Evolutionary conservation across 1,140 invertebrate species (phyloP), one percentile per base, ranked within the genome.

Genomic region (Drepana arcuata): DNA sequence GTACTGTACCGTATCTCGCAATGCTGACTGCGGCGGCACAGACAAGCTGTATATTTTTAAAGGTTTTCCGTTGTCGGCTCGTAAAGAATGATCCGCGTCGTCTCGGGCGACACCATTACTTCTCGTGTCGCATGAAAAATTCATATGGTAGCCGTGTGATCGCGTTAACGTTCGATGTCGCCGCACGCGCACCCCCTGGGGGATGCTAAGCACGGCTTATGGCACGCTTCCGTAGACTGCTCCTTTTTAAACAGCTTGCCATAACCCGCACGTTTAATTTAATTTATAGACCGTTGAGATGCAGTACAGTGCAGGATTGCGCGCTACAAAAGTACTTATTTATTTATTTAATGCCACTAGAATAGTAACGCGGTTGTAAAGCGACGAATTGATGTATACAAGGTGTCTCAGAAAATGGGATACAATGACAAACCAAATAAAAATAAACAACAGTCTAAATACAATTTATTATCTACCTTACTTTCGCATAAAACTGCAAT

Each of bases 41-140:
- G 48, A 60, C 51, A 66, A 54, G 61, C 39, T 48, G 41, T 74
- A 67, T 74, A 68, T 73, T 59, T 67, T 69, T 72, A 71, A 69
- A 66, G 51, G 51, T 66, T 60, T 59, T 9, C 52, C 45, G 61
- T 64, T 70, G 63, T 74, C 64, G 53, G 50, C 54, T 78, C 73
- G 73, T 81, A 78, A 81, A 81, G 72, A 81, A 77, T 78, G 73
- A 81, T 73, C 64, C 68, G 54, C 67, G 53, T 30, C 49, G 70
- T 77, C 65, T 71, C 57, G 41, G 41, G 66, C 66, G 64, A 57
- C 58, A 71, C 69, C 67, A 77, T 71, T 73, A 73, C 59, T 73
- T 44, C 48, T 69, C 27, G 45, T 49, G 46, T 9, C 64, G 43
- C 68, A 78, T 78, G 73, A 78, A 78, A 78, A 64, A 78, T 78